phyloP scores from a whole-genome alignment of 2,888 invertebrate species.

The Cheilosia grossa region DNA sequence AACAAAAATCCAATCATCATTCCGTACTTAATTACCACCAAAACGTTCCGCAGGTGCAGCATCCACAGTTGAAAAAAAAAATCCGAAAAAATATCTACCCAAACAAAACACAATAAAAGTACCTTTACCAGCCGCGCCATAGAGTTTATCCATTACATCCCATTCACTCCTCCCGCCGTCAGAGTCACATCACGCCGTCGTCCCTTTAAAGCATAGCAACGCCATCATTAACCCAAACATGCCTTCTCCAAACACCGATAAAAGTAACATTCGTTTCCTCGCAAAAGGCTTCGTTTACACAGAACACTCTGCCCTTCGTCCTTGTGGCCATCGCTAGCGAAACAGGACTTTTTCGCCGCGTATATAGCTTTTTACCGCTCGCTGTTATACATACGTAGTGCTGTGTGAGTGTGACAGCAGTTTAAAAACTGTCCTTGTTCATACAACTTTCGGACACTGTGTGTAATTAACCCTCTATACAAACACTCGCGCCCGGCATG shows the following conservation, averaged over 20 bases:
- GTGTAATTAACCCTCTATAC: constrained; percentile 72
- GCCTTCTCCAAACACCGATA: constrained; percentile 72
- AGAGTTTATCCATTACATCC: constrained; percentile 58
- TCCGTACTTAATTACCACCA: constrained; percentile 71
- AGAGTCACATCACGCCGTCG: constrained; percentile 47
- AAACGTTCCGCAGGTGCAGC: constrained; percentile 52
- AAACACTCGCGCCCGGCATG: constrained; percentile 34
- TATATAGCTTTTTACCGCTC: constrained; percentile 55
- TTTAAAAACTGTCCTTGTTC: constrained; percentile 48
- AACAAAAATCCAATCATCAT: constrained; percentile 72
- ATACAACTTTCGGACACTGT: constrained; percentile 48
- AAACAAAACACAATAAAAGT: constrained; percentile 52
- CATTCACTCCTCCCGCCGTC: constrained; percentile 8
- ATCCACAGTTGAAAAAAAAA: constrained; percentile 33
- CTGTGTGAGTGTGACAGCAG: constrained; percentile 22
- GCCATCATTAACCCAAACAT: constrained; percentile 74
- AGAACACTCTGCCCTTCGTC: constrained; percentile 31
- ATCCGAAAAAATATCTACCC: constrained; percentile 34
- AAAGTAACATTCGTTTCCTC: constrained; percentile 67
- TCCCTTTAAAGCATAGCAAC: constrained; percentile 58
- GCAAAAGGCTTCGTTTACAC: constrained; percentile 49
- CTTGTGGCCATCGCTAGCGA: constrained; percentile 21
- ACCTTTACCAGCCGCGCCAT: constrained; percentile 48
- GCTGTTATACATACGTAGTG: constrained; percentile 36
- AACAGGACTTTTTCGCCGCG: constrained; percentile 29